Percentiles rank a stretch among this genome's conserved stretches.
These are phyloP conservation scores for Ypsolopha sequella DNA, from an alignment of 2,888 invertebrate species.

Conservation along the genomic window DNA sequence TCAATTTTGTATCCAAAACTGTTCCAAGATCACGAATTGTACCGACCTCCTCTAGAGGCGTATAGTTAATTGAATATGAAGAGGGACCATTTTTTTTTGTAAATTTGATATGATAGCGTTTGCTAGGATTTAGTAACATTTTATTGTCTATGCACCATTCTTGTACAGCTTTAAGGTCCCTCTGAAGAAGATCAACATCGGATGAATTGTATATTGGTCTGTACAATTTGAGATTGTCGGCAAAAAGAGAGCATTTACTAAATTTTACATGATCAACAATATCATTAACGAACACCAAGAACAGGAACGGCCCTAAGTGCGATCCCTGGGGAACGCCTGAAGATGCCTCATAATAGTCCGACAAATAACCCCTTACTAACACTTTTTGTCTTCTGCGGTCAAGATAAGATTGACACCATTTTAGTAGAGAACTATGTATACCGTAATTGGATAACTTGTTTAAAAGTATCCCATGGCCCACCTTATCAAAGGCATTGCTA, in stretches of 20 bases:
- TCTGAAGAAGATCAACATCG: neutral
- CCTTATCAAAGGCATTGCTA: neutral
- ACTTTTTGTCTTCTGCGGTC: neutral
- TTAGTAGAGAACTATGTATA: neutral
- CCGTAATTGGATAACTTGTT: neutral
- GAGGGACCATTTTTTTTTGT: neutral
- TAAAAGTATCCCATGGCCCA: neutral
- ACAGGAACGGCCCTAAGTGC: neutral
- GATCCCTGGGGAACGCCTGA: conserved; percentile 1
- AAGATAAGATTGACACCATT: neutral
- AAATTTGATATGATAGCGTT: neutral
- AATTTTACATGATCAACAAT: neutral
- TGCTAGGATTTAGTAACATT: too few species aligned
- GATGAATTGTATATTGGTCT: neutral
- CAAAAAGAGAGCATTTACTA: neutral
- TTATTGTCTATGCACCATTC: neutral
- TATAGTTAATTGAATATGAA: neutral
- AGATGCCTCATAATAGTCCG: neutral
- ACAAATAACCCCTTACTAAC: neutral
- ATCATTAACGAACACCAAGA: neutral
- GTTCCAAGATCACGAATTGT: neutral
- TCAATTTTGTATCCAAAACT: too few species aligned
- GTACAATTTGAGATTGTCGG: neutral
- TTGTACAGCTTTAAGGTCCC: neutral
- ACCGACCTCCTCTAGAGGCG: neutral